phyloP scores from a whole-genome alignment of 2,797 vertebrate genomes.

The Acanthurus leucopareius region DNA sequence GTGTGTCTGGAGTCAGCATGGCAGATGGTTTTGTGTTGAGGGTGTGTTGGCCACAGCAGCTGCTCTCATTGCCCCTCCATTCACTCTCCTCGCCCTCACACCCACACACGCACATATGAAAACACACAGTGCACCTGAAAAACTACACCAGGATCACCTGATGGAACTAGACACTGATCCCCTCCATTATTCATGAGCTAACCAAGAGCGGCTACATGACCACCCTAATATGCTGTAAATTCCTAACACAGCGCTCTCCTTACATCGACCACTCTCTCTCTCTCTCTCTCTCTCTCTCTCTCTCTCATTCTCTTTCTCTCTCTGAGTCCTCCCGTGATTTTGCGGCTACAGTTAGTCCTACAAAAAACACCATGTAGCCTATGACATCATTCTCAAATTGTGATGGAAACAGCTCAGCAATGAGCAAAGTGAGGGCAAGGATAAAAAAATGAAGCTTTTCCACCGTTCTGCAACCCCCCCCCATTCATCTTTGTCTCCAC shows the following conservation, averaged over 20 bases:
- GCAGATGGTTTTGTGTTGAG: conserved; percentile 79
- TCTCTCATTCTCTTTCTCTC: neutral
- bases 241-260: conserved; percentile 35
- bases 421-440: conserved; percentile 16
- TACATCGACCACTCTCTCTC: neutral
- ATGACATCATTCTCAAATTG: conserved; percentile 61
- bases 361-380: conserved; percentile 4
- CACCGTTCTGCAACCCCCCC: conserved; percentile 21
- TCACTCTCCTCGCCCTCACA: conserved; percentile 62
- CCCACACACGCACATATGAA: conserved; percentile 32
- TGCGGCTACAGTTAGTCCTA: conserved; percentile 23
- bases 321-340: neutral
- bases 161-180: conserved; percentile 74
- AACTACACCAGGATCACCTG: conserved; percentile 75
- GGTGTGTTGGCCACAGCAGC: conserved; percentile 74
- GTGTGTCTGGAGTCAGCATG: conserved; percentile 33
- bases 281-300: neutral
- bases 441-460: conserved; percentile 52
- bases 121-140: conserved; percentile 52
- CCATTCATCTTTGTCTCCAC: conserved; percentile 41
- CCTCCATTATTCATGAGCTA: conserved; percentile 83
- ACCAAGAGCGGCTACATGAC: conserved; percentile 50
- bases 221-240: conserved; percentile 53
- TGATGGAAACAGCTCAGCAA: neutral
- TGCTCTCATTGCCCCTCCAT: conserved; percentile 69